Evolutionary conservation across 2,113 vertebrate genomes (phyloP).

Genomic region (Mesoclemmys tuberculata): DNA sequence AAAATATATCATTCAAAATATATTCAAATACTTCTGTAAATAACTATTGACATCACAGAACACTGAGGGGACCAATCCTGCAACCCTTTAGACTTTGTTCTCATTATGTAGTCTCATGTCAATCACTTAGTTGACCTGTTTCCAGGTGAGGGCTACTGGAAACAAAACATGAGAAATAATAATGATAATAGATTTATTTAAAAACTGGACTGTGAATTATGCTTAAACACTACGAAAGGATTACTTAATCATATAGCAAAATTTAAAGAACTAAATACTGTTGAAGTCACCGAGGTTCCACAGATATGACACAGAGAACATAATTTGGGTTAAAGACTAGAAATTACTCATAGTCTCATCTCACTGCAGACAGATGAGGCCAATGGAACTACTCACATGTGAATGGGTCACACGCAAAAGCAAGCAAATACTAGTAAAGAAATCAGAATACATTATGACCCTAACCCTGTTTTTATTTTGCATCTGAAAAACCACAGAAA

Average conservation of each 20-base stretch:
- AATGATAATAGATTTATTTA: not conserved
- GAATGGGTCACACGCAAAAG: not conserved
- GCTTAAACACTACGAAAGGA: not conserved
- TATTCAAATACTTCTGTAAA: not conserved
- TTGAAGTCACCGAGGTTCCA: not conserved
- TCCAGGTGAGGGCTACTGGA: not conserved
- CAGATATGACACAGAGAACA: not conserved
- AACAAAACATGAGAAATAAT: not conserved
- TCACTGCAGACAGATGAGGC: not conserved
- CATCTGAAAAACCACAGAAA: fast-evolving
- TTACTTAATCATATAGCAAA: not conserved
- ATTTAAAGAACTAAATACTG: not conserved
- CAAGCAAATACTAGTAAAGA: not conserved
- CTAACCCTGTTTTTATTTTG: not conserved
- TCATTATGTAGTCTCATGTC: not conserved
- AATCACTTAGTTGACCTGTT: not conserved
- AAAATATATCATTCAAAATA: not conserved
- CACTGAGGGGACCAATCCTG: not conserved
- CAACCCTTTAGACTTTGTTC: not conserved
- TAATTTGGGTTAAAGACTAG: not conserved
- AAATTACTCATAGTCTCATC: not conserved
- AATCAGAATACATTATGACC: not conserved
- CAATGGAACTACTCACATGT: not conserved
- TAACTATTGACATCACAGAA: not conserved
- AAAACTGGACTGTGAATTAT: not conserved